Evolutionary conservation across 2,888 invertebrate genomes (phyloP).

Genomic region (Eueremaeus valkanovi): DNA sequence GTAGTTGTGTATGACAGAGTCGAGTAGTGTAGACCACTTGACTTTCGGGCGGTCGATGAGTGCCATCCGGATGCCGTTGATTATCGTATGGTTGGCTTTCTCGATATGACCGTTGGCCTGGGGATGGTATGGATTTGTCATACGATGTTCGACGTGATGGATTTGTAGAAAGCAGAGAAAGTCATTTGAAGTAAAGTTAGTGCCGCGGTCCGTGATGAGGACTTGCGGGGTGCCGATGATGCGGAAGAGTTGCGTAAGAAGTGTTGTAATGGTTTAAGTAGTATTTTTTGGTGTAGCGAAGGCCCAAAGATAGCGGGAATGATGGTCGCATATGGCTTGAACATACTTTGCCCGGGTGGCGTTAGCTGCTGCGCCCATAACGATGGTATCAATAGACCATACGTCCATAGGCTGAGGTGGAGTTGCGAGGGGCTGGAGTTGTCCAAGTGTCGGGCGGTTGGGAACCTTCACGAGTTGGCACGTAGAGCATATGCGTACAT

Average conservation of each 20-base stretch:
- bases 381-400: conserved; percentile 14
- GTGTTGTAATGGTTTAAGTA: background rate
- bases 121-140: background rate
- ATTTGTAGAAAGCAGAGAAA: background rate
- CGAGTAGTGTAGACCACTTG: background rate
- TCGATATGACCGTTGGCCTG: background rate
- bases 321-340: conserved; percentile 22
- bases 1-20: background rate
- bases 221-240: background rate
- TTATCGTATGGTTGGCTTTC: background rate
- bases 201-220: conserved; percentile 23
- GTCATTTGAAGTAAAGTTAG: background rate
- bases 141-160: background rate
- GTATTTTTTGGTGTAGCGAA: background rate
- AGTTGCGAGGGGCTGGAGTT: background rate
- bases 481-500: background rate
- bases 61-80: background rate
- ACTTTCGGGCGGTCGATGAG: conserved; percentile 3
- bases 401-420: background rate
- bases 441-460: background rate
- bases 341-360: background rate
- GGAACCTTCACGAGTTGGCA: background rate
- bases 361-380: conserved; percentile 25
- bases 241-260: background rate
- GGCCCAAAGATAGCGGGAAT: conserved; percentile 26